These are phyloP conservation scores for Muntiacus reevesi DNA, from an alignment of 2,113 vertebrate genomes.

Conservation along the genomic window DNA sequence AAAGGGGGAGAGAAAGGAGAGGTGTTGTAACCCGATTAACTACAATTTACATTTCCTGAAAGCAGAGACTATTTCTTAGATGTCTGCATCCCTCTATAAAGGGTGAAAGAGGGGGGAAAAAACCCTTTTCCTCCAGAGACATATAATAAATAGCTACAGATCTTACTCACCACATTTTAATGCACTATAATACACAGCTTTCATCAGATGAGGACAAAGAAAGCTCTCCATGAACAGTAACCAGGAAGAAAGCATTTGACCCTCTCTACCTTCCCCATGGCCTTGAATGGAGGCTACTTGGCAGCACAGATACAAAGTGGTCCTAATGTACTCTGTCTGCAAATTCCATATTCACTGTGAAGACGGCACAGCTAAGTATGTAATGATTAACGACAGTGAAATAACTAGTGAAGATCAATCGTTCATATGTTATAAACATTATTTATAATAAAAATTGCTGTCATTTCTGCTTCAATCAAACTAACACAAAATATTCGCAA, in stretches of 20 bases:
- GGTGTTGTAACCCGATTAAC: rapidly evolving
- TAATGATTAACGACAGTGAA: not conserved
- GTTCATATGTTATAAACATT: not conserved
- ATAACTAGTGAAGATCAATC: not conserved
- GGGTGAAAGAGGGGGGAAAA: not conserved
- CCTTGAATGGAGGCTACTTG: not conserved
- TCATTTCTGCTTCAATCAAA: constrained; percentile 56
- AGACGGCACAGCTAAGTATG: not conserved
- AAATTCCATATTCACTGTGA: not conserved
- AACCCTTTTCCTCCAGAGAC: not conserved
- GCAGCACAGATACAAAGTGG: not conserved
- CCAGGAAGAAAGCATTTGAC: not conserved
- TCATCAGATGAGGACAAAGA: not conserved
- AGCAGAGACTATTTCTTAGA: not conserved
- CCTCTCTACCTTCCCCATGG: not conserved
- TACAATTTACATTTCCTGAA: not conserved
- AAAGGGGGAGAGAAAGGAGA: not conserved
- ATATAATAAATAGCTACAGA: not conserved
- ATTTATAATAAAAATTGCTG: constrained; percentile 30
- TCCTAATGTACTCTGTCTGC: not conserved
- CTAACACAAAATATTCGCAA: constrained; percentile 39
- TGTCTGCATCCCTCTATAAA: not conserved
- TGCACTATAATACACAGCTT: not conserved
- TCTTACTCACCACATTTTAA: not conserved
- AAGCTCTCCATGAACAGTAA: not conserved